Base-by-base conservation (phyloP, 2,113 vertebrate species). In the Paradisaea rubra region DNA sequence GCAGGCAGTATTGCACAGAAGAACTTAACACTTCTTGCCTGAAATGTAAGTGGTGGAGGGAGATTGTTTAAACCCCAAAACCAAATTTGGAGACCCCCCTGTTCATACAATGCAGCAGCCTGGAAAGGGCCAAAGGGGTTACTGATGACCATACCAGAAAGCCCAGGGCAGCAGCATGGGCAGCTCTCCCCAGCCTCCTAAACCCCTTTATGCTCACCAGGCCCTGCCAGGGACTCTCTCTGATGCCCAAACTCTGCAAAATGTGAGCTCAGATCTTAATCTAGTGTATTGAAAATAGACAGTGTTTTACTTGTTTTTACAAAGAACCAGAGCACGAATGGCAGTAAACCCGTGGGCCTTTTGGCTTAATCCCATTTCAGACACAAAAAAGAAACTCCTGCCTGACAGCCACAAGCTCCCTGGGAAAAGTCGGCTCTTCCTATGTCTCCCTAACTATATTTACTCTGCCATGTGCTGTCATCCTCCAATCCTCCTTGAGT, bases 351-450 rank as follows among this genome's bases (percentile, higher is more conserved):
- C 41, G 9, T 73, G 47, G 91, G 82, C 60, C 37, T 93, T 86
- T 50, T 73, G 88, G 44, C 64, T 91, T 95, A 93, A 95, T 93
- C 91, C 64, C 68, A 68, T 80, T 81, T 93, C 82, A 83, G 88
- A 49, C 56, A 70, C 56, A 81, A 69, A 72, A 93, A 95, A 77
- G 76, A 90, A 93, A 74, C 68, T 22, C 52, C 68, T 80, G 60
- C 79, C 79, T 94, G 60, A 81, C 61, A 95, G 88, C 85, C 64
- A 50, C 54, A 65, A 66, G 42, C 74, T 80, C 49, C 88, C 86
- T 73, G 89, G 42, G 78, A 88, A 93, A 50, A 95, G 42, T 31
- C 2, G 0, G 24, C 68, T 95, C 70, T 82, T 95, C 68, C 79
- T 82, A 12, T 63, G 27, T 73, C 91, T 93, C 64, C 79, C 52